Evolutionary conservation across 2,888 invertebrate genomes (phyloP).

Genomic region (Lycophotia porphyrea): DNA sequence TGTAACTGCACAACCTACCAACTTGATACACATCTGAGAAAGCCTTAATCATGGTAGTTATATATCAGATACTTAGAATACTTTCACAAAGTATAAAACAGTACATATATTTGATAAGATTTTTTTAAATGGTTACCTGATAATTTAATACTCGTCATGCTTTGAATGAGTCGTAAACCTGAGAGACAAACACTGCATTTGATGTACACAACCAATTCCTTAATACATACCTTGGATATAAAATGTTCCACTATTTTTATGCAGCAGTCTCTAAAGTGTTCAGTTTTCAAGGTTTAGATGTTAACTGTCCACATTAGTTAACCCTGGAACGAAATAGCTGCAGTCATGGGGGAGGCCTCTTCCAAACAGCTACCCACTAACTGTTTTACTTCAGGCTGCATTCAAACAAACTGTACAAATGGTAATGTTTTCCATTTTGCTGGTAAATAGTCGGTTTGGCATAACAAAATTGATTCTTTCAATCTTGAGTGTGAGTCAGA

Average conservation of each 20-base stretch:
- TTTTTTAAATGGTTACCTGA: slow-evolving; percentile 4
- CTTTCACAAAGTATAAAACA: not conserved
- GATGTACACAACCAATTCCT: not conserved
- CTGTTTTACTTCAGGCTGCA: not conserved
- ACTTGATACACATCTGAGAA: slow-evolving; percentile 12
- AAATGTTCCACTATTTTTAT: slow-evolving; percentile 6
- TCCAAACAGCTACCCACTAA: not conserved
- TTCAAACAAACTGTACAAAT: not conserved
- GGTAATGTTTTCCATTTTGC: slow-evolving; percentile 24
- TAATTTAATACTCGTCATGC: not conserved
- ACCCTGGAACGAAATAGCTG: slow-evolving; percentile 3
- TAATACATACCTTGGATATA: not conserved
- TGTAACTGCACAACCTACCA: not conserved
- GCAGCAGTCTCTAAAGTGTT: slow-evolving; percentile 2
- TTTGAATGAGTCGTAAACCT: not conserved
- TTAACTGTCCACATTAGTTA: not conserved
- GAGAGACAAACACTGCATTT: not conserved
- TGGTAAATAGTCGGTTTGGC: slow-evolving; percentile 14
- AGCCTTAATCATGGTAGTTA: not conserved
- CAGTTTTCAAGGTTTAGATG: not conserved
- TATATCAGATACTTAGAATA: slow-evolving; percentile 5
- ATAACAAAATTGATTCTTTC: not conserved
- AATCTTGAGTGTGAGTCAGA: not conserved
- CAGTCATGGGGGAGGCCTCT: not conserved
- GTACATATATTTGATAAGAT: not conserved